Conservation (phyloP, 2,888 invertebrate species). For the Amphipyra tragopoginis region DNA sequence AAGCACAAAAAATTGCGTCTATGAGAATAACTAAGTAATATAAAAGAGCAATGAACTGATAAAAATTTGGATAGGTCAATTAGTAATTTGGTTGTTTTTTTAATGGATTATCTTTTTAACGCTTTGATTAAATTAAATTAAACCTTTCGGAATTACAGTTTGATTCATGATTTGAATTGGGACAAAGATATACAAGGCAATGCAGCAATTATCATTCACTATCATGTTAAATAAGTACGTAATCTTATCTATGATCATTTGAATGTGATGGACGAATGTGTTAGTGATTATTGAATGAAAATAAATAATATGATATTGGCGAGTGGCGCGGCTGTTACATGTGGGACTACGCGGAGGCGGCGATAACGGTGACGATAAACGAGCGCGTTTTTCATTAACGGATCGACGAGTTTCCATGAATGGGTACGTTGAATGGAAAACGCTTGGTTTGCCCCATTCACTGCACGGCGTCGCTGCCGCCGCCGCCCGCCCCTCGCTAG, state of each 20-base stretch:
- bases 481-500: slow-evolving; percentile 57
- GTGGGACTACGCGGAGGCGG: slow-evolving; percentile 67
- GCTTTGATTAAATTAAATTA: no score
- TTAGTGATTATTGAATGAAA: slow-evolving; percentile 74
- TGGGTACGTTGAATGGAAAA: slow-evolving; percentile 86
- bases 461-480: slow-evolving; percentile 55
- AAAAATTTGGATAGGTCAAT: no score
- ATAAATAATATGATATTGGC: slow-evolving; percentile 63
- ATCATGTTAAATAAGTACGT: slow-evolving; percentile 34
- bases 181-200: slow-evolving; percentile 4
- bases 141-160: no score
- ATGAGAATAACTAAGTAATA: no score
- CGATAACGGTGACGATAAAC: slow-evolving; percentile 79
- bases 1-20: no score
- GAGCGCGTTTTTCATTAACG: slow-evolving; percentile 86
- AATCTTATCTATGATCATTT: slow-evolving; percentile 65
- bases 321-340: slow-evolving; percentile 62
- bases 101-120: no score
- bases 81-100: no score
- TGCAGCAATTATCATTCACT: slow-evolving; percentile 50
- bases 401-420: slow-evolving; percentile 87
- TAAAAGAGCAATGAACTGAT: no score
- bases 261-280: slow-evolving; percentile 54
- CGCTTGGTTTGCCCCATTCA: slow-evolving; percentile 83
- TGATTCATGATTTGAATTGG: no score